phyloP scores from a whole-genome alignment of 2,113 vertebrate species.

The Thamnaconus septentrionalis region DNA sequence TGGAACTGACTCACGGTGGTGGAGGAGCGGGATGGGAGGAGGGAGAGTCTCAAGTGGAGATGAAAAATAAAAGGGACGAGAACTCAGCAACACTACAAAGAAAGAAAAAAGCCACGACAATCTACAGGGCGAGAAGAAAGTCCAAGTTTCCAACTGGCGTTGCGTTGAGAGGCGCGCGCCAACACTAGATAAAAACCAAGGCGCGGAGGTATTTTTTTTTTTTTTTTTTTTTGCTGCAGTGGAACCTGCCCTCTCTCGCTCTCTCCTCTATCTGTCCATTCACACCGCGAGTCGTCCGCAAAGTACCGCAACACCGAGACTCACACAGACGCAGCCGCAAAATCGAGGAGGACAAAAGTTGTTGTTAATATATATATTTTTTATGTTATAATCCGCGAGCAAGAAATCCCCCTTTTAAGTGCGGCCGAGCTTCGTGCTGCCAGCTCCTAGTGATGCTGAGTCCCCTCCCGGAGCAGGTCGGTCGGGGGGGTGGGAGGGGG shows the following conservation, averaged over 20 bases:
- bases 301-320: conserved; percentile 66
- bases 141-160: background rate
- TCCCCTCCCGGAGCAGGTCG: conserved; percentile 25
- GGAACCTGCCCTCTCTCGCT: too few species aligned
- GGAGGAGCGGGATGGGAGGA: conserved; percentile 35
- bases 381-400: too few species aligned
- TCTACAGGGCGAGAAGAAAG: background rate
- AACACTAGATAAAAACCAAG: too few species aligned
- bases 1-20: conserved; percentile 64
- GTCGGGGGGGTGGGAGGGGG: too few species aligned
- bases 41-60: conserved; percentile 44
- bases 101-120: conserved; percentile 3
- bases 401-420: too few species aligned
- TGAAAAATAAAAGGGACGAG: conserved; percentile 1
- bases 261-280: background rate
- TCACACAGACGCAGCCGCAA: conserved; percentile 1
- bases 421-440: conserved; percentile 29
- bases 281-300: conserved; percentile 3
- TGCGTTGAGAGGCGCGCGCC: background rate
- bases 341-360: too few species aligned
- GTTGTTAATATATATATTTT: too few species aligned
- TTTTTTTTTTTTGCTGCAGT: too few species aligned
- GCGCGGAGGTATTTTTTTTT: too few species aligned
- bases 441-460: conserved; percentile 35
- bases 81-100: background rate